A percentile compares a stretch with the other conserved stretches of the same genome.
Evolutionary conservation across 35 echinoderm and acorn worm species (phyloP).

Genomic region (Holothuria glaberrima): DNA sequence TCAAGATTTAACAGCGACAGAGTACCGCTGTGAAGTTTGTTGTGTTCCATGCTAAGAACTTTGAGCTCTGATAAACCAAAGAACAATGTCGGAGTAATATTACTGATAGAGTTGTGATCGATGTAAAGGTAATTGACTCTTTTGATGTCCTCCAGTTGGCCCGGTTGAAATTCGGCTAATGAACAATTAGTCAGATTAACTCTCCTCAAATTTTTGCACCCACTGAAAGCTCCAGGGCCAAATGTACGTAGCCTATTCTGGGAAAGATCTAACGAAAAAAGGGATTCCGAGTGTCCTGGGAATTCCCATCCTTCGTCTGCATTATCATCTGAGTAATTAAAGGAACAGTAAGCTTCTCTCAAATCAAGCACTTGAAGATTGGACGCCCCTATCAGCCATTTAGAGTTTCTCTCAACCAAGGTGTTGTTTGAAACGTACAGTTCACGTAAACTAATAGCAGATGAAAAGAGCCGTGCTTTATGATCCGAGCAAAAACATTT

Average conservation of each 20-base stretch:
- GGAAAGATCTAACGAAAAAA: constrained; percentile 26
- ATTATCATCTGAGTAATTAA: background rate
- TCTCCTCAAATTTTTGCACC: constrained; percentile 31
- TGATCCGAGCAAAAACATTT: background rate
- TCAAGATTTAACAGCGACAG: background rate
- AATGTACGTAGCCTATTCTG: constrained; percentile 9
- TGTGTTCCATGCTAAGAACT: constrained; percentile 5
- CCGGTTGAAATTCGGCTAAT: constrained; percentile 15
- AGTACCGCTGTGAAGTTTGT: constrained; percentile 16
- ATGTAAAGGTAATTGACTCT: constrained; percentile 29
- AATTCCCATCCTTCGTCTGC: constrained; percentile 20
- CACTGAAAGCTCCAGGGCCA: constrained; percentile 3
- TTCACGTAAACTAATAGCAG: constrained; percentile 8
- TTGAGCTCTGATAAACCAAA: background rate
- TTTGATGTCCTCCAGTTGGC: constrained; percentile 41
- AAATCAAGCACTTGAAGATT: constrained; percentile 28
- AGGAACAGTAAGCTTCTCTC: constrained; percentile 22
- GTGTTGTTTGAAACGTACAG: constrained; percentile 26
- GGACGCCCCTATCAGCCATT: constrained; percentile 32
- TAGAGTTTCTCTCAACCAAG: constrained; percentile 7
- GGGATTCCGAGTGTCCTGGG: constrained; percentile 20
- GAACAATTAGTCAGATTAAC: constrained; percentile 53
- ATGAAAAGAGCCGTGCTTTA: background rate
- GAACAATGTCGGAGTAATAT: background rate
- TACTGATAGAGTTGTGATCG: constrained; percentile 35